Evolutionary conservation across 2,888 invertebrate genomes (phyloP).

Genomic region (Tupiocoris notatus): DNA sequence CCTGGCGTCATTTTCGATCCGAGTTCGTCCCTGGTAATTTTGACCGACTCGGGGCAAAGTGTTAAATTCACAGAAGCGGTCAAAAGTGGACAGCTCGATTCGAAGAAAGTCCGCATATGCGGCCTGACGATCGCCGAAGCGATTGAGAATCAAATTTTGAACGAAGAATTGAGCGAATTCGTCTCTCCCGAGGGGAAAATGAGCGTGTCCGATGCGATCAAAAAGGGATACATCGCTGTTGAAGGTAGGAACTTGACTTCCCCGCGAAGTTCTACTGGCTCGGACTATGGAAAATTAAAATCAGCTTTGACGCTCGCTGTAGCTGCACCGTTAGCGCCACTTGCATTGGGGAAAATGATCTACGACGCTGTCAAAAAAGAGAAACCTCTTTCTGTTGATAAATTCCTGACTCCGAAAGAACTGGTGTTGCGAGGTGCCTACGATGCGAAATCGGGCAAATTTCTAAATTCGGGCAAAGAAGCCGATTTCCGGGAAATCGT

Average conservation of each 20-base stretch:
- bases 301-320: conserved; percentile 61
- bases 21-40: conserved; percentile 65
- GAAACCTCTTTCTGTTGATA: conserved; percentile 55
- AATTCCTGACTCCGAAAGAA: conserved; percentile 66
- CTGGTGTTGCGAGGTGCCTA: conserved; percentile 76
- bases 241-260: background rate
- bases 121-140: conserved; percentile 17
- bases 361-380: conserved; percentile 66
- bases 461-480: conserved; percentile 74
- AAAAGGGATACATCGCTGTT: conserved; percentile 57
- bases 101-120: conserved; percentile 60
- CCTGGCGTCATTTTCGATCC: conserved; percentile 74
- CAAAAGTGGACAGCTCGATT: conserved; percentile 69
- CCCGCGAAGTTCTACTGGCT: background rate
- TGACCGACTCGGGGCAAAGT: conserved; percentile 66
- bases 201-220: conserved; percentile 68
- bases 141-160: conserved; percentile 51
- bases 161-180: conserved; percentile 19
- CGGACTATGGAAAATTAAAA: conserved; percentile 4
- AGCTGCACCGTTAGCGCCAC: conserved; percentile 78
- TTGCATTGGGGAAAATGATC: conserved; percentile 83
- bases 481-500: conserved; percentile 65
- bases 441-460: conserved; percentile 70
- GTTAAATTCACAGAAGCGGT: conserved; percentile 74
- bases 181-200: conserved; percentile 29